Percentiles rank a stretch among this genome's conserved stretches.
Evolutionary conservation across 2,888 invertebrate species (phyloP).

Genomic region (Conops quadrifasciatus): DNA sequence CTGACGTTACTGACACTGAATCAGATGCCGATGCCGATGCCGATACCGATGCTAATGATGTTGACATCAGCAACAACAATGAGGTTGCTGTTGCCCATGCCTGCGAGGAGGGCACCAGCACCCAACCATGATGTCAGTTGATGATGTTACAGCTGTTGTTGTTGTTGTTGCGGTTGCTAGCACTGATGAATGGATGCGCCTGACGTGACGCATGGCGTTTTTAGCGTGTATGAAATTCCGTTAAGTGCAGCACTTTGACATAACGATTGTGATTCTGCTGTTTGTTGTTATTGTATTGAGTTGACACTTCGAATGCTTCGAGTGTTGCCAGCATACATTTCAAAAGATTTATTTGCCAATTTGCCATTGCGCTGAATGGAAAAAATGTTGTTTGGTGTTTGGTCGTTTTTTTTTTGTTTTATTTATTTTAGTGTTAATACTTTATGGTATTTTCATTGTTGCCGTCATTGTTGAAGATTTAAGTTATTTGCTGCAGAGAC

Average conservation of each 20-base stretch:
- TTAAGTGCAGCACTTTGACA: slow-evolving; percentile 21
- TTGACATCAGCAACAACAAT: not conserved
- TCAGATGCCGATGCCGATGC: slow-evolving; percentile 51
- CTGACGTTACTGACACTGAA: slow-evolving; percentile 36
- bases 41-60: slow-evolving; percentile 40
- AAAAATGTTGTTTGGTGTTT: slow-evolving; percentile 21
- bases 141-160: slow-evolving; percentile 5
- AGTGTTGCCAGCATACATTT: slow-evolving; percentile 18
- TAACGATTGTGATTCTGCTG: slow-evolving; percentile 9
- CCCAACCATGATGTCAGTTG: not conserved
- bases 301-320: slow-evolving; percentile 28
- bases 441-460: too few relatives aligned
- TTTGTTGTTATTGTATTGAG: slow-evolving; percentile 13
- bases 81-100: not conserved
- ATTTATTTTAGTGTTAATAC: too few relatives aligned
- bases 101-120: not conserved
- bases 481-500: too few relatives aligned
- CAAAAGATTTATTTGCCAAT: slow-evolving; percentile 32
- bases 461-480: too few relatives aligned
- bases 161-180: not conserved
- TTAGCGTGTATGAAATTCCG: slow-evolving; percentile 22
- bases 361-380: slow-evolving; percentile 29
- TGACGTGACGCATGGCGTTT: slow-evolving; percentile 36
- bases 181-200: slow-evolving; percentile 2
- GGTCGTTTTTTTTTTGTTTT: not conserved